A percentile compares a stretch with the other conserved stretches of the same genome.
These are phyloP conservation scores for Genyomyrus donnyi DNA, from an alignment of 2,113 vertebrate genomes.

Conservation along the genomic window DNA sequence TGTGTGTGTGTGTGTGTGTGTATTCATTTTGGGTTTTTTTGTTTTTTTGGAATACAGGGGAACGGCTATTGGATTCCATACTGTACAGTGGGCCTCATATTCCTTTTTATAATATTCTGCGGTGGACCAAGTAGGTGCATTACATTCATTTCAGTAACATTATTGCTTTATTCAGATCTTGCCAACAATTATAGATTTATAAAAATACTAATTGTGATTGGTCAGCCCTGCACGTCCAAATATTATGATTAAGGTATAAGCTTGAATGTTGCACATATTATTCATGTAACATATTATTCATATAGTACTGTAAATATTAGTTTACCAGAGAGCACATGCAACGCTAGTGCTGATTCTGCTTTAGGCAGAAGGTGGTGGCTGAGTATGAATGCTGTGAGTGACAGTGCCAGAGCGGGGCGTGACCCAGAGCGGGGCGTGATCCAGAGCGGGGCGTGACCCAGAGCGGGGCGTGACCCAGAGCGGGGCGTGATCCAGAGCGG, in stretches of 20 bases:
- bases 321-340: neutral
- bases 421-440: no score
- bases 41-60: slow-evolving; percentile 48
- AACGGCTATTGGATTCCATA: slow-evolving; percentile 60
- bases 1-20: neutral
- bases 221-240: neutral
- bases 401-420: neutral
- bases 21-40: no score
- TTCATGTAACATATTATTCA: neutral
- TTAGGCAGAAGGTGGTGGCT: neutral
- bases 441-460: no score
- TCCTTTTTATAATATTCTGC: slow-evolving; percentile 62
- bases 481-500: neutral
- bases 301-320: neutral
- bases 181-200: neutral
- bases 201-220: neutral
- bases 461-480: no score
- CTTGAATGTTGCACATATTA: neutral
- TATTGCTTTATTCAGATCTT: neutral
- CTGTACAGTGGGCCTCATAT: slow-evolving; percentile 51
- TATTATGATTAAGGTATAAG: neutral
- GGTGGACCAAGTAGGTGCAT: slow-evolving; percentile 65
- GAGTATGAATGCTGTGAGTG: neutral
- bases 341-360: neutral
- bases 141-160: neutral